Conservation (phyloP, 2,113 vertebrate genomes). For the Oncorhynchus nerka region DNA sequence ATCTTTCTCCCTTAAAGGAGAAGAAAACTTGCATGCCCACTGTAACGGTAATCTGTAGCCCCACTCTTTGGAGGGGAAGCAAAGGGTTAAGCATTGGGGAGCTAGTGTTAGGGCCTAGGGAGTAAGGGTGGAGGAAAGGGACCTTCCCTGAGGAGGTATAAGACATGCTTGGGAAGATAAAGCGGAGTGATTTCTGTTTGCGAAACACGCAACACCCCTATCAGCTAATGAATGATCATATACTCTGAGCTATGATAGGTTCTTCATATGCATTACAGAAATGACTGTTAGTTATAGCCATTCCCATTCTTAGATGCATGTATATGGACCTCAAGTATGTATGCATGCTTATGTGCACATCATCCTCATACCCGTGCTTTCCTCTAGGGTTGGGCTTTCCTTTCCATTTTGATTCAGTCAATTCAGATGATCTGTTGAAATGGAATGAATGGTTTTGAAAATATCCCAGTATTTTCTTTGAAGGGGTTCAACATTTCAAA, state of each 20-base stretch:
- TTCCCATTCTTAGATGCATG: slow-evolving; percentile 24
- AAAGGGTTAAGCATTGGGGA: slow-evolving; percentile 2
- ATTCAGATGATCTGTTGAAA: not conserved
- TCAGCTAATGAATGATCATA: slow-evolving; percentile 6
- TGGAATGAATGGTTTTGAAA: not conserved
- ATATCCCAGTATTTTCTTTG: too few relatives aligned
- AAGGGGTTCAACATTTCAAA: too few relatives aligned
- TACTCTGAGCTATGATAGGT: not conserved
- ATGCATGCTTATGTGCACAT: not conserved
- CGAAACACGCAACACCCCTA: slow-evolving; percentile 17
- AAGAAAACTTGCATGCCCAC: not conserved
- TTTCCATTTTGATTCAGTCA: not conserved
- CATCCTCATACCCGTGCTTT: slow-evolving; percentile 6
- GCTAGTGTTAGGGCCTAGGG: not conserved
- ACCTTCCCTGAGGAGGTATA: not conserved
- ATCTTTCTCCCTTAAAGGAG: not conserved
- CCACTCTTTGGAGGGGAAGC: not conserved
- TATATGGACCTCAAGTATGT: not conserved
- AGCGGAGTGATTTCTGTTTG: slow-evolving; percentile 11
- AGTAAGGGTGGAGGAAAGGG: not conserved
- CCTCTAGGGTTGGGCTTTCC: not conserved
- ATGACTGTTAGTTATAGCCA: slow-evolving; percentile 4
- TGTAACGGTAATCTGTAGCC: not conserved
- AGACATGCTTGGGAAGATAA: slow-evolving; percentile 24
- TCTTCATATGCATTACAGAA: not conserved